Percentiles rank a stretch among this genome's conserved stretches.
Evolutionary conservation across 1,140 invertebrate genomes (phyloP).

Genomic region (Lepidotrigona ventralis): DNA sequence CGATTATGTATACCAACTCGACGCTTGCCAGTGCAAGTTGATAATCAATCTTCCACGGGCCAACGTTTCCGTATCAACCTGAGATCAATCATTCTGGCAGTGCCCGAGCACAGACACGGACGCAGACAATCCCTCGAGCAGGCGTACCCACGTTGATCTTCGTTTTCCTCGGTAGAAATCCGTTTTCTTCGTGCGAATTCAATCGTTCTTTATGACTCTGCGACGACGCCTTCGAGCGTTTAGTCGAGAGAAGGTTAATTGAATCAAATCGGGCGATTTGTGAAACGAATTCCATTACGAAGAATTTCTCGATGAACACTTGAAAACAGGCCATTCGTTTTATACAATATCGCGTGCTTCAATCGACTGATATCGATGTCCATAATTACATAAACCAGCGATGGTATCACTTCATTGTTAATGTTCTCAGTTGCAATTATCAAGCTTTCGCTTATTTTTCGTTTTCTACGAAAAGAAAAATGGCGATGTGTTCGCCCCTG

Average conservation of each 20-base stretch:
- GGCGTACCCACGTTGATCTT: not conserved
- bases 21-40: not conserved
- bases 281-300: not conserved
- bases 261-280: not conserved
- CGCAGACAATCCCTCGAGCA: not conserved
- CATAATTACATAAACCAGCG: no score
- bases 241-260: not conserved
- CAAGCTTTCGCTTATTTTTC: no score
- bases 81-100: conserved; percentile 37
- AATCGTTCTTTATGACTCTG: not conserved
- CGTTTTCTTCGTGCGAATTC: not conserved
- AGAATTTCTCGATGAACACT: not conserved
- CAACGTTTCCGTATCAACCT: conserved; percentile 39
- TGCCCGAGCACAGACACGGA: not conserved
- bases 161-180: not conserved
- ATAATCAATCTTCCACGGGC: conserved; percentile 39
- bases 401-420: no score
- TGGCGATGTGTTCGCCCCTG: no score
- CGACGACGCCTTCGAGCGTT: not conserved
- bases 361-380: no score
- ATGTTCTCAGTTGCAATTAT: no score
- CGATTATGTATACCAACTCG: conserved; percentile 36
- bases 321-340: no score
- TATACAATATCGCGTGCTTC: no score
- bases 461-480: no score